A percentile compares a stretch with the other conserved stretches of the same genome.
Conservation (phyloP, 2,888 invertebrate species). For the Cybosia mesomella region DNA sequence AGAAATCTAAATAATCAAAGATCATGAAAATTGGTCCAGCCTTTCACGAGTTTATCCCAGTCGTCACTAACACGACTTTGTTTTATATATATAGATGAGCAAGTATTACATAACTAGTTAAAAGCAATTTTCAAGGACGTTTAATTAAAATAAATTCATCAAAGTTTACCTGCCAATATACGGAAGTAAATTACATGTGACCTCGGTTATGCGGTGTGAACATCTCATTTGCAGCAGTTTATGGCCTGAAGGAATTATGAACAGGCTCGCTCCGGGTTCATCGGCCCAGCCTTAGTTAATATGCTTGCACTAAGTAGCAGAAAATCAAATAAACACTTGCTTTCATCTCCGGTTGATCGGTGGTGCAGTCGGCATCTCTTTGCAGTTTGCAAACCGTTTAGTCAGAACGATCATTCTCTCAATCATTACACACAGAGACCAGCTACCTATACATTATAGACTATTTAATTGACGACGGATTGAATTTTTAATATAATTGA, state of each 20-base stretch:
- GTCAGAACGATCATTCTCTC: conserved; percentile 62
- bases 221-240: conserved; percentile 58
- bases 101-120: no score
- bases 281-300: conserved; percentile 74
- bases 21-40: no score
- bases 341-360: conserved; percentile 83
- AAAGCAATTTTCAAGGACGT: neutral
- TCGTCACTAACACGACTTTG: no score
- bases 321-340: conserved; percentile 84
- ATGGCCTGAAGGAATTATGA: conserved; percentile 61
- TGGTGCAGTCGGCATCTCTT: conserved; percentile 81
- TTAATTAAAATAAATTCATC: conserved; percentile 40
- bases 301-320: conserved; percentile 70
- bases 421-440: neutral
- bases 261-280: conserved; percentile 61
- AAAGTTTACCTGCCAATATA: conserved; percentile 49
- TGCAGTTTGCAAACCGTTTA: conserved; percentile 70
- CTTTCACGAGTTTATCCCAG: no score
- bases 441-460: conserved; percentile 59
- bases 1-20: no score
- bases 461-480: conserved; percentile 38
- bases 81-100: no score
- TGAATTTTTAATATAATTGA: conserved; percentile 41
- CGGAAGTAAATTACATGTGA: conserved; percentile 50
- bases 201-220: conserved; percentile 45